phyloP scores from a whole-genome alignment of 2,797 vertebrate genomes.

The Acanthopagrus latus region DNA sequence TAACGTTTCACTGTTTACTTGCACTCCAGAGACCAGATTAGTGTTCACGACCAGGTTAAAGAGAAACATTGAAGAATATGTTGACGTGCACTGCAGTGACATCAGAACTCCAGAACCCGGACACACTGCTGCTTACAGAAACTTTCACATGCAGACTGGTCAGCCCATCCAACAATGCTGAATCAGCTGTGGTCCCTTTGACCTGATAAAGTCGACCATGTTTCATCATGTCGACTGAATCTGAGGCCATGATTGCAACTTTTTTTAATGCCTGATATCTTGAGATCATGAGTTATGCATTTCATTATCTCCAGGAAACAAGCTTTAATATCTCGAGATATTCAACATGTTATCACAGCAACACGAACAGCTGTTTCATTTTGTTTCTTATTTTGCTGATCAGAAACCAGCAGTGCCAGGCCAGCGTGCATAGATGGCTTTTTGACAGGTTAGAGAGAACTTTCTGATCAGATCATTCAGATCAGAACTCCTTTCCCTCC shows the following conservation, averaged over 20 bases:
- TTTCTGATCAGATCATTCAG: too few species aligned
- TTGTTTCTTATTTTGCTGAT: too few species aligned
- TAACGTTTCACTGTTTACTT: constrained; percentile 3
- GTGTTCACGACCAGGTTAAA: not conserved
- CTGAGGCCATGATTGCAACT: not conserved
- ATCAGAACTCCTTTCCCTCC: too few species aligned
- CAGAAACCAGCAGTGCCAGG: too few species aligned
- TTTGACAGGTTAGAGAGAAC: too few species aligned
- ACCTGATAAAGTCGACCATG: not conserved
- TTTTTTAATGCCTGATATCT: not conserved
- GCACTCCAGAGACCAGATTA: constrained; percentile 20
- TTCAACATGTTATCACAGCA: too few species aligned
- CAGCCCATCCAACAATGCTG: not conserved
- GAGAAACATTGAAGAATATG: not conserved
- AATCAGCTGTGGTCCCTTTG: too few species aligned
- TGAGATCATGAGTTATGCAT: not conserved
- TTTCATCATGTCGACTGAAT: not conserved
- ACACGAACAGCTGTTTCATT: too few species aligned
- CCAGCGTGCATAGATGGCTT: too few species aligned
- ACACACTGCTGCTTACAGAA: not conserved
- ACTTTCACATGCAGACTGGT: not conserved
- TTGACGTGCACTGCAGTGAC: not conserved
- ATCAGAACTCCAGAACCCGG: not conserved
- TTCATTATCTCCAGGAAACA: too few species aligned
- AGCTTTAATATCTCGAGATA: too few species aligned